A percentile compares a stretch with the other conserved stretches of the same genome.
phyloP scores from a whole-genome alignment of 2,888 invertebrate species.

The Siphlonurus alternatus region DNA sequence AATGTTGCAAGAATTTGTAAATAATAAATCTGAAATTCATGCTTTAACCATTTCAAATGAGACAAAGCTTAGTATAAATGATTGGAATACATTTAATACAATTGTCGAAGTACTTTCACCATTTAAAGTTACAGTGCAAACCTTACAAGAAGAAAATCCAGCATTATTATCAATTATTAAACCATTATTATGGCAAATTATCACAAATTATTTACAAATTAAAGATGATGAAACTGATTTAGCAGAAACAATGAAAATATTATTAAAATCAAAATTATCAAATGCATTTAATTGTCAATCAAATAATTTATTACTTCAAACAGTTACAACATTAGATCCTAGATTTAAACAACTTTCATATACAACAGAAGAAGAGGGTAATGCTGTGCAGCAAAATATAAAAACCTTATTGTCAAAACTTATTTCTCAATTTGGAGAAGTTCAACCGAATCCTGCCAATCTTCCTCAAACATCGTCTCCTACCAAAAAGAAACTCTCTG shows the following conservation, averaged over 20 bases:
- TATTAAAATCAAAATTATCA: conserved; percentile 24
- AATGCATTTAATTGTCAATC: conserved; percentile 22
- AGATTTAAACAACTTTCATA: conserved; percentile 29
- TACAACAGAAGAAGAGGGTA: conserved; percentile 27
- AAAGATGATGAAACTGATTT: conserved; percentile 24
- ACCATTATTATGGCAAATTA: conserved; percentile 31
- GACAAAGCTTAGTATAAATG: not conserved
- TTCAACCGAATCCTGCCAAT: too few relatives aligned
- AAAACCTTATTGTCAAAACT: conserved; percentile 26
- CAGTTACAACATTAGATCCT: conserved; percentile 31
- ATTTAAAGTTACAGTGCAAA: conserved; percentile 27
- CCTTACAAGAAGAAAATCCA: conserved; percentile 31
- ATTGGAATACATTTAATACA: conserved; percentile 5
- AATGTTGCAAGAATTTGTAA: conserved; percentile 24
- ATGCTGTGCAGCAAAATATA: conserved; percentile 23
- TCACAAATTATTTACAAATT: conserved; percentile 28
- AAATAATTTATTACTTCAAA: conserved; percentile 27
- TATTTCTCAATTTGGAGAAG: too few relatives aligned
- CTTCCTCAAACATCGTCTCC: not conserved
- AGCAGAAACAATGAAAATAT: conserved; percentile 25
- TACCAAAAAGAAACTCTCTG: conserved; percentile 23
- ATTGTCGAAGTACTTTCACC: not conserved
- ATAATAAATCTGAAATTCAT: not conserved
- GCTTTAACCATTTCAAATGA: not conserved
- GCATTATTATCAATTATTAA: conserved; percentile 31